Evolutionary conservation across 2,113 vertebrate species (phyloP).

Genomic region (Limanda limanda): DNA sequence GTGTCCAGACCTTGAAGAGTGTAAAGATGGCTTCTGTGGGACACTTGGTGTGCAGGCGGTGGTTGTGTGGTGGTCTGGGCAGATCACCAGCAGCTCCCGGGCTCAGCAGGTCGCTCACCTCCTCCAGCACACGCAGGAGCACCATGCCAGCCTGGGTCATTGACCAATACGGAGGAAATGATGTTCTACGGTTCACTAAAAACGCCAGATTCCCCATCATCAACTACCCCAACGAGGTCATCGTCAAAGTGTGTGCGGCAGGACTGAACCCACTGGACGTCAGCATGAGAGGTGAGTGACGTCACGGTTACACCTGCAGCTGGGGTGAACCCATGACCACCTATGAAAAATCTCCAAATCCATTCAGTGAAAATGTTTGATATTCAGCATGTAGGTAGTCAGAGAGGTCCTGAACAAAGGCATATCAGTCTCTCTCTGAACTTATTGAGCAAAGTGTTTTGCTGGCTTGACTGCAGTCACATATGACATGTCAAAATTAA

Average conservation of each 20-base stretch:
- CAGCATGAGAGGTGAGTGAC: slow-evolving; percentile 94
- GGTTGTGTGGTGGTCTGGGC: slow-evolving; percentile 13
- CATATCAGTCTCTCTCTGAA: too few relatives aligned
- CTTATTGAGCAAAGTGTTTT: too few relatives aligned
- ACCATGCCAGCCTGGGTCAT: slow-evolving; percentile 96
- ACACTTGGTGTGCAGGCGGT: slow-evolving; percentile 28
- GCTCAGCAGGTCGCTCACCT: slow-evolving; percentile 70
- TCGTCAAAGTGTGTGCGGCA: slow-evolving; percentile 92
- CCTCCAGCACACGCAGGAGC: slow-evolving; percentile 61
- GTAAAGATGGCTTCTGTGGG: slow-evolving; percentile 53
- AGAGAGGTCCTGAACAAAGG: too few relatives aligned
- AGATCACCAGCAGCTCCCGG: not conserved
- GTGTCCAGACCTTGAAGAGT: not conserved
- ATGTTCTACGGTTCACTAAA: slow-evolving; percentile 88
- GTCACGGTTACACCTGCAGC: not conserved
- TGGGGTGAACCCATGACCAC: too few relatives aligned
- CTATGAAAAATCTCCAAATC: too few relatives aligned
- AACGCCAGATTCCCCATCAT: slow-evolving; percentile 88
- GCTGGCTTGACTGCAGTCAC: too few relatives aligned
- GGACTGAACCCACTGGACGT: slow-evolving; percentile 94
- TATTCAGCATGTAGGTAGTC: too few relatives aligned
- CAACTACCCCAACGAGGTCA: slow-evolving; percentile 92
- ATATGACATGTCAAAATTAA: not conserved
- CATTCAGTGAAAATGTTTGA: too few relatives aligned
- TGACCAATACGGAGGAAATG: slow-evolving; percentile 90